A percentile compares a stretch with the other conserved stretches of the same genome.
These are phyloP conservation scores for Sinonovacula constricta DNA, from an alignment of 1,140 invertebrate species.

Conservation along the genomic window DNA sequence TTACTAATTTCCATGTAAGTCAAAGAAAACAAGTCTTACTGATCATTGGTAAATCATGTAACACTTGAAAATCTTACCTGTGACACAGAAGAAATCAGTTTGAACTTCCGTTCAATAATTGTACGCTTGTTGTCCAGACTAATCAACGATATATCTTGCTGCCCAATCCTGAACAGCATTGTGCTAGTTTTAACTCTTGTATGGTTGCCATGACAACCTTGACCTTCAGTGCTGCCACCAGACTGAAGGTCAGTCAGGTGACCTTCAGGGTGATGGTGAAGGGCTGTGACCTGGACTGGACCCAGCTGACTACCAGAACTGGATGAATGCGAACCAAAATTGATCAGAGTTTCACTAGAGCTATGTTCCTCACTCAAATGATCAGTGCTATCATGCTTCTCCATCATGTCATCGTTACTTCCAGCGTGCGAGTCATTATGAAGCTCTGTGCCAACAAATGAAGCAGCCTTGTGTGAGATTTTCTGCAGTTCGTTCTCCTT, in stretches of 20 bases:
- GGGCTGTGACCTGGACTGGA: conserved; percentile 27
- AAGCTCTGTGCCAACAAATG: conserved; percentile 39
- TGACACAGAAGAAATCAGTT: conserved; percentile 93
- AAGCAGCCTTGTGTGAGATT: conserved; percentile 19
- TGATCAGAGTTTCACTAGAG: conserved; percentile 32
- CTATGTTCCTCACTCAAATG: conserved; percentile 39
- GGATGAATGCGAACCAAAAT: neutral
- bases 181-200: conserved; percentile 86
- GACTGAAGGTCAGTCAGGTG: neutral
- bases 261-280: conserved; percentile 37
- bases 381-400: conserved; percentile 18
- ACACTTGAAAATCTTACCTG: no score
- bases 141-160: conserved; percentile 91
- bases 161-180: conserved; percentile 93
- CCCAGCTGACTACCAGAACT: conserved; percentile 30
- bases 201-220: conserved; percentile 3
- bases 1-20: no score
- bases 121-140: conserved; percentile 94
- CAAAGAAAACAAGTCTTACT: no score
- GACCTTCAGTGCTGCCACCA: conserved; percentile 13
- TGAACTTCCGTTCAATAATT: conserved; percentile 90
- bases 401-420: conserved; percentile 65
- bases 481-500: conserved; percentile 70
- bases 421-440: conserved; percentile 57
- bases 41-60: no score